Evolutionary conservation across 1,140 invertebrate species (phyloP).

Genomic region (Palaemon carinicauda): DNA sequence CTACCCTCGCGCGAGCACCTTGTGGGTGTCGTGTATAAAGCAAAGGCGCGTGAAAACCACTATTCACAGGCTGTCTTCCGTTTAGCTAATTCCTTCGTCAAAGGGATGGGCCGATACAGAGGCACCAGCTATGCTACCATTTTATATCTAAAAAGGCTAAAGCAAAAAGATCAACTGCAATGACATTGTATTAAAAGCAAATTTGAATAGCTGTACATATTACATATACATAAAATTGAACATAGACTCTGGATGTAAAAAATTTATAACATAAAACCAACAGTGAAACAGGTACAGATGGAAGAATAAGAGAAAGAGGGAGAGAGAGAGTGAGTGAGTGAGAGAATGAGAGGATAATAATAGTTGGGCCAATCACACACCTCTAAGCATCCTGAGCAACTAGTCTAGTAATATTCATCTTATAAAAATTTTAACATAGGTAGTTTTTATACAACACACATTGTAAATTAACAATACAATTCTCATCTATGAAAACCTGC

Average conservation of each 20-base stretch:
- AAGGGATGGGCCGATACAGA: too few relatives aligned
- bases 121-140: too few relatives aligned
- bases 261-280: slow-evolving; percentile 54
- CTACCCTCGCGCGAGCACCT: too few relatives aligned
- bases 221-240: slow-evolving; percentile 56
- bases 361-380: slow-evolving; percentile 33
- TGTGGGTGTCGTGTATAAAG: too few relatives aligned
- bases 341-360: too few relatives aligned
- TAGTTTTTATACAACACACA: slow-evolving; percentile 9
- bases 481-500: background rate
- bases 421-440: background rate
- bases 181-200: slow-evolving; percentile 57
- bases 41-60: too few relatives aligned
- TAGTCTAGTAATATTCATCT: slow-evolving; percentile 6
- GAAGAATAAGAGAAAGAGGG: background rate
- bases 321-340: too few relatives aligned
- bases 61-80: too few relatives aligned
- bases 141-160: background rate
- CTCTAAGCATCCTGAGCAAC: background rate
- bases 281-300: slow-evolving; percentile 54
- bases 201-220: slow-evolving; percentile 55
- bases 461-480: background rate
- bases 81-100: too few relatives aligned
- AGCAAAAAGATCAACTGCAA: slow-evolving; percentile 26
- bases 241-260: slow-evolving; percentile 56